Base-by-base conservation (phyloP, 2,888 invertebrate genomes). In the Blastobasis adustella region DNA sequence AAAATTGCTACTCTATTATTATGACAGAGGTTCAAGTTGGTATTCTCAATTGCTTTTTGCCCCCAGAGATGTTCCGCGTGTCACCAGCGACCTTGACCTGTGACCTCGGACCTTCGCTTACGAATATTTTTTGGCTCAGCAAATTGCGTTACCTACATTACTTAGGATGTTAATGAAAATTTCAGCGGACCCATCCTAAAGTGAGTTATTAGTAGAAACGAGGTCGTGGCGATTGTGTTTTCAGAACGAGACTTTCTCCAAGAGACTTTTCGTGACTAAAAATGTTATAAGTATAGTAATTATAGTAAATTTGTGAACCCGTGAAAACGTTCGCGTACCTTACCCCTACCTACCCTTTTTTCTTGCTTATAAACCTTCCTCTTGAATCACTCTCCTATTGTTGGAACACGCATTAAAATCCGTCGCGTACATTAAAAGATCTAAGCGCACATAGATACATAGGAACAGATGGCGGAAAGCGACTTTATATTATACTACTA, bases 11-110 rank as follows among this genome's bases (percentile, higher is more conserved):
- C 23, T 23, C 23, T 23, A 23, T 23, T 23, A 23, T 23, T 23
- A 23, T 23, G 23, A 23, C 23, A 23, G 23, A 23, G 23, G 23
- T 23, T 23, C 23, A 23, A 23, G 23, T 23, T 23, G 23, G 23
- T 23, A 23, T 23, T 61, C 58, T 67, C 66, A 66, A 69, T 71
- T 69, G 67, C 54, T 51, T 52, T 6, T n/a, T n/a, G 41, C 6
- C 47, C 40, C 47, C 23, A 9, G 47, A 36, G 47, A 47, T 7
- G n/a, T 1, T 10, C 7, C 10, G 47, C 7, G 39, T 23, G 47
- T 47, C n/a, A 47, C 47, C 37, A 7, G 8, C 9, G 49, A 43
- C 49, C 49, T 37, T 42, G 43, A 44, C 37, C 49, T 3, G 23
- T 5, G 9, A 8, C 42, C 37, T 49, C 8, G n/a, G 43, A 37